phyloP scores from a whole-genome alignment of 1,140 invertebrate genomes.

The Heliconius hermathena region DNA sequence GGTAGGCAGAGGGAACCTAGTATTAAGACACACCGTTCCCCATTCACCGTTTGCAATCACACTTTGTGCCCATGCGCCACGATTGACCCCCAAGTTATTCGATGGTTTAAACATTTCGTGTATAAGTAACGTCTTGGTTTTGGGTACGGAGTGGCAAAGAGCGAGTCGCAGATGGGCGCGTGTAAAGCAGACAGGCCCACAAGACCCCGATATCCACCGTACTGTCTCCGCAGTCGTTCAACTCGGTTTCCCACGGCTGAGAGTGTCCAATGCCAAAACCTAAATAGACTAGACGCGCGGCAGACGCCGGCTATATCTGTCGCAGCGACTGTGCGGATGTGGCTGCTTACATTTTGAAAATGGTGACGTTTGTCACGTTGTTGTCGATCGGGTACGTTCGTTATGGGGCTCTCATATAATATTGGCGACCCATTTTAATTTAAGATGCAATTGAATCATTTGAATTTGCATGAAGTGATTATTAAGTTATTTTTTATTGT shows the following conservation, averaged over 20 bases:
- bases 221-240: constrained; percentile 79
- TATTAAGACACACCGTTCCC: too few relatives aligned
- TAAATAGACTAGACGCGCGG: constrained; percentile 78
- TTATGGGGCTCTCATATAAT: background rate
- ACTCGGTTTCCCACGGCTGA: constrained; percentile 75
- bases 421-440: background rate
- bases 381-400: background rate
- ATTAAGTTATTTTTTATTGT: background rate
- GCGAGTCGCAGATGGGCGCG: constrained; percentile 56
- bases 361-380: constrained; percentile 26
- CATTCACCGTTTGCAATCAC: too few relatives aligned
- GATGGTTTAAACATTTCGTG: background rate
- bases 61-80: too few relatives aligned
- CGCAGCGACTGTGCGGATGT: constrained; percentile 49
- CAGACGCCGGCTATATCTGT: constrained; percentile 76
- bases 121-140: constrained; percentile 13
- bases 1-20: too few relatives aligned
- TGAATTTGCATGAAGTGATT: background rate
- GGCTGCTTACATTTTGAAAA: constrained; percentile 32
- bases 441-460: background rate
- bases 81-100: background rate
- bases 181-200: constrained; percentile 40
- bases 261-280: constrained; percentile 75
- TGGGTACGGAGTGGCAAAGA: constrained; percentile 38
- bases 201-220: constrained; percentile 60